phyloP scores from a whole-genome alignment of 2,888 invertebrate species.

The Andrena dorsata region DNA sequence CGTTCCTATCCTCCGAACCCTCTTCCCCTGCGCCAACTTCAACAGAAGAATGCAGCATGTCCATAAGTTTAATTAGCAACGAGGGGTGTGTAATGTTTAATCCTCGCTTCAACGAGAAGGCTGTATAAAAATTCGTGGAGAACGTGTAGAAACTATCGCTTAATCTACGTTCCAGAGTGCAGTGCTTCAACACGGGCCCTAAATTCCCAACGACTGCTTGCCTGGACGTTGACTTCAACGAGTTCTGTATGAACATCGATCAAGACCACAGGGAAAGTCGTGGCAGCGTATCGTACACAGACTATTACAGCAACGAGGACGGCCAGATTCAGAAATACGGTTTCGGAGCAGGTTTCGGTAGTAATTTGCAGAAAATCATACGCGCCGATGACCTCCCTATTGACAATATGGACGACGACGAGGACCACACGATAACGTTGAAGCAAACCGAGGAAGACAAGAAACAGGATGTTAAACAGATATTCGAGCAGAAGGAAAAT shows the following conservation, averaged over 20 bases:
- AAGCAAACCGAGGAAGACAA: slow-evolving; percentile 81
- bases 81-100: slow-evolving; percentile 86
- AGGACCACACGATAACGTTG: slow-evolving; percentile 82
- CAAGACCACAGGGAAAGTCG: slow-evolving; percentile 81
- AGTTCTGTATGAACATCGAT: slow-evolving; percentile 81
- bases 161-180: slow-evolving; percentile 48
- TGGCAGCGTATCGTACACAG: slow-evolving; percentile 84
- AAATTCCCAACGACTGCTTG: slow-evolving; percentile 87
- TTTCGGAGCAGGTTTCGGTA: slow-evolving; percentile 43
- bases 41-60: slow-evolving; percentile 88
- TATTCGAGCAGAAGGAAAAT: slow-evolving; percentile 79
- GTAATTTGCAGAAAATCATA: slow-evolving; percentile 62
- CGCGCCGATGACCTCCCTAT: slow-evolving; percentile 68
- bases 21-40: slow-evolving; percentile 90
- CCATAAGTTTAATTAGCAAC: slow-evolving; percentile 88
- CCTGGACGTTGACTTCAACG: slow-evolving; percentile 86
- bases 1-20: slow-evolving; percentile 91
- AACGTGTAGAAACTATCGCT: neutral
- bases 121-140: neutral
- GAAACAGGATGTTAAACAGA: slow-evolving; percentile 81
- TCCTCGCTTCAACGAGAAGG: neutral
- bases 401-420: slow-evolving; percentile 81
- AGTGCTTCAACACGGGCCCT: slow-evolving; percentile 75
- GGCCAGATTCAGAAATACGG: slow-evolving; percentile 80
- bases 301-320: slow-evolving; percentile 84